Evolutionary conservation across 1,140 invertebrate species (phyloP).

Genomic region (Anadara kagoshimensis): DNA sequence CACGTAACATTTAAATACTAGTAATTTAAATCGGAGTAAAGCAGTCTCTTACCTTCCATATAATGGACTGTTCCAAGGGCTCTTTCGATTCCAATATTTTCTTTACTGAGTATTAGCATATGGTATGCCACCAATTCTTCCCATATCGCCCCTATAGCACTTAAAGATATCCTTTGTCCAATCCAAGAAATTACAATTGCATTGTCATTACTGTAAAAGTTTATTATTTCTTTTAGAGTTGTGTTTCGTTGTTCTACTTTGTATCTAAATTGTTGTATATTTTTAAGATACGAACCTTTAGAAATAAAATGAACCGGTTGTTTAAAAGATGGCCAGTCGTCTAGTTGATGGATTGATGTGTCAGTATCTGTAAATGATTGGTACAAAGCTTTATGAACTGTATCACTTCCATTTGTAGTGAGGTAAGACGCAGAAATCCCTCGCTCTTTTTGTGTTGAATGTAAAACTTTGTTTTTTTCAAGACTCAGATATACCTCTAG

Average conservation of each 20-base stretch:
- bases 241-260: constrained; percentile 17
- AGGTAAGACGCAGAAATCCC: constrained; percentile 51
- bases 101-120: constrained; percentile 57
- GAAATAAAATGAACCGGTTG: background rate
- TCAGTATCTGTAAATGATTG: constrained; percentile 22
- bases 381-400: constrained; percentile 8
- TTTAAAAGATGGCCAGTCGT: background rate
- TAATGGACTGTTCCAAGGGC: constrained; percentile 55
- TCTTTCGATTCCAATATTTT: constrained; percentile 55
- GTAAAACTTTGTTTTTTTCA: background rate
- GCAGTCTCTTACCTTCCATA: constrained; percentile 42
- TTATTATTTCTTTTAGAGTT: constrained; percentile 38
- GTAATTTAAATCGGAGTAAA: too few species aligned
- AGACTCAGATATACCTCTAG: too few species aligned
- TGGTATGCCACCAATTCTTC: constrained; percentile 50
- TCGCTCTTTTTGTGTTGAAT: constrained; percentile 53
- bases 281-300: constrained; percentile 10
- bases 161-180: constrained; percentile 15
- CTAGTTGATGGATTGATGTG: background rate
- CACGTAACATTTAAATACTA: too few species aligned
- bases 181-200: constrained; percentile 46
- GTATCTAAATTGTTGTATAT: constrained; percentile 25
- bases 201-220: constrained; percentile 49
- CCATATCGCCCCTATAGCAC: constrained; percentile 38
- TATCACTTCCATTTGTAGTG: constrained; percentile 27